Evolutionary conservation across 2,113 vertebrate genomes (phyloP).

Genomic region (Coptodon bakossiorum): DNA sequence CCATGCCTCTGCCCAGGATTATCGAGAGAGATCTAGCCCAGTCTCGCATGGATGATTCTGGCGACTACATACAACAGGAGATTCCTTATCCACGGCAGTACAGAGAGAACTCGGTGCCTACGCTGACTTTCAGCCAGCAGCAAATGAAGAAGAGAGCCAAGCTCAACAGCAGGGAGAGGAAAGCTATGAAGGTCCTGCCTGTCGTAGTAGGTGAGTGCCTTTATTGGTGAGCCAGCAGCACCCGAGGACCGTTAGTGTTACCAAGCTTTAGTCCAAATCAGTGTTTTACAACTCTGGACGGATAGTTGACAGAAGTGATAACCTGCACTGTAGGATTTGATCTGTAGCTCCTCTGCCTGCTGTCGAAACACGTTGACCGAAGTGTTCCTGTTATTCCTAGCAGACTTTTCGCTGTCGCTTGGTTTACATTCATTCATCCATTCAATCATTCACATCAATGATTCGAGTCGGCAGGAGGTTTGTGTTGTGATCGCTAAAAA

Average conservation of each 20-base stretch:
- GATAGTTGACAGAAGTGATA: background rate
- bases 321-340: background rate
- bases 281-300: background rate
- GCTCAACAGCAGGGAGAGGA: slow-evolving; percentile 86
- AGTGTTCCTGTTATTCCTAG: background rate
- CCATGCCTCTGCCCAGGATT: slow-evolving; percentile 61
- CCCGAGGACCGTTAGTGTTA: background rate
- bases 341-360: background rate
- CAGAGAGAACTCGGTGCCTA: slow-evolving; percentile 63
- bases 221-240: background rate
- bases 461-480: background rate
- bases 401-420: background rate
- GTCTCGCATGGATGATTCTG: slow-evolving; percentile 54
- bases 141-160: slow-evolving; percentile 71
- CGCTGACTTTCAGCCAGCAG: slow-evolving; percentile 57
- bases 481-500: background rate
- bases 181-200: slow-evolving; percentile 89
- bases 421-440: background rate
- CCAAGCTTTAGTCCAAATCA: background rate
- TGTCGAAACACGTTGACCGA: background rate
- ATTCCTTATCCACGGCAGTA: slow-evolving; percentile 72
- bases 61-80: slow-evolving; percentile 39
- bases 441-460: background rate
- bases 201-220: slow-evolving; percentile 71
- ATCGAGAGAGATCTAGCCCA: slow-evolving; percentile 58